Evolutionary conservation across 2,888 invertebrate genomes (phyloP).

Genomic region (Branchipolynoe longqiensis): DNA sequence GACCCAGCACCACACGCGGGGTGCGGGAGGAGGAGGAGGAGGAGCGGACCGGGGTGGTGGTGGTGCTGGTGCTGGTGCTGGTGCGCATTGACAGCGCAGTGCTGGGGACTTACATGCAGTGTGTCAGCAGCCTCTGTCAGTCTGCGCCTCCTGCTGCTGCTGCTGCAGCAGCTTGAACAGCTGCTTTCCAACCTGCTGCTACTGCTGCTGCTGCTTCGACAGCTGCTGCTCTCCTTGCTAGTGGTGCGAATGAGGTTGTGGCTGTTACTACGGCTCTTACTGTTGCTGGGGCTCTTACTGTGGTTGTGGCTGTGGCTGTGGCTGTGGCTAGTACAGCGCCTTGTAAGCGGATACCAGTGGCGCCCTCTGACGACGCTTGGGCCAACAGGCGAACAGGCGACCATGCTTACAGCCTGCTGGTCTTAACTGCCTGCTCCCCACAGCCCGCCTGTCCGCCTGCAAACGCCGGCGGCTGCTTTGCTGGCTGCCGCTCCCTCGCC

Average conservation of each 20-base stretch:
- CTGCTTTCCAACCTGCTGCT: not conserved
- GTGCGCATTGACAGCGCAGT: too few species aligned
- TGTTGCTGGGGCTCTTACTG: not conserved
- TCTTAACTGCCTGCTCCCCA: too few species aligned
- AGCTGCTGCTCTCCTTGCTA: conserved; percentile 8
- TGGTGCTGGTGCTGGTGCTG: too few species aligned
- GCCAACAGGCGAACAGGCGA: not conserved
- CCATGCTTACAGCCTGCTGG: not conserved
- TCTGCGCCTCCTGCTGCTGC: not conserved
- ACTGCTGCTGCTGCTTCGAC: conserved; percentile 5
- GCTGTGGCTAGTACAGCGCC: not conserved
- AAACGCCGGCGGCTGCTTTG: not conserved
- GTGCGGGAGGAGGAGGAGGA: not conserved
- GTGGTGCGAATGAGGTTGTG: not conserved
- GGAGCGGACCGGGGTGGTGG: not conserved
- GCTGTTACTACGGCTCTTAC: not conserved
- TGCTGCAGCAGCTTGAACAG: conserved; percentile 22
- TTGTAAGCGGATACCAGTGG: not conserved
- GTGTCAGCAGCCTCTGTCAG: too few species aligned
- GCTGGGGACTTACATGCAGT: too few species aligned
- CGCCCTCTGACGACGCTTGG: not conserved
- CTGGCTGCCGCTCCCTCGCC: not conserved
- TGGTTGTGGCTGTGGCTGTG: not conserved
- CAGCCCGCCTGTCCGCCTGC: too few species aligned
- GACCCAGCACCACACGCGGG: not conserved